Evolutionary conservation across 2,797 vertebrate species (phyloP).

Genomic region (Neoniphon sammara): DNA sequence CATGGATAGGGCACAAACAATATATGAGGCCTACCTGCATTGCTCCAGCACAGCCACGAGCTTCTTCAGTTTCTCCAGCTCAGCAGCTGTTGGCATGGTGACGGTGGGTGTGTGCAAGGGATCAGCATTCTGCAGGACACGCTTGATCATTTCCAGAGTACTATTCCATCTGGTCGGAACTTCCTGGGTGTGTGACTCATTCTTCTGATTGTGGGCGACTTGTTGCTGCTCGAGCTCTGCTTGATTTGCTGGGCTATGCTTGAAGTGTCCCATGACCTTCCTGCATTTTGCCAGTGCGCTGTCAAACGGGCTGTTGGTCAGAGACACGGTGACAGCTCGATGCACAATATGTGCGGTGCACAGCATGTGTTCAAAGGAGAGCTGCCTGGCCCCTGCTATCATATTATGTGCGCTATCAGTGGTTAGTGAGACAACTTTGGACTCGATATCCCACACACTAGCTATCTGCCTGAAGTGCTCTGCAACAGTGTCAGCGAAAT

Average conservation of each 20-base stretch:
- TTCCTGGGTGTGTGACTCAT: constrained; percentile 3
- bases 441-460: constrained; percentile 13
- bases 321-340: neutral
- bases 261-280: no score
- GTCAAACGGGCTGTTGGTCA: no score
- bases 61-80: constrained; percentile 6
- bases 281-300: no score
- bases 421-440: constrained; percentile 28
- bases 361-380: no score
- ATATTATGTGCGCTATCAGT: constrained; percentile 9
- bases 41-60: constrained; percentile 24
- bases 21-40: constrained; percentile 28
- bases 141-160: constrained; percentile 7
- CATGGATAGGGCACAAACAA: no score
- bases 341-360: no score
- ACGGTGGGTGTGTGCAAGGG: constrained; percentile 4
- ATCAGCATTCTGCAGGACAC: constrained; percentile 6
- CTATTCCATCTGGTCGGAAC: neutral
- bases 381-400: constrained; percentile 11
- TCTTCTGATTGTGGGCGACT: neutral
- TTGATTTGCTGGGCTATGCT: no score
- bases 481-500: neutral
- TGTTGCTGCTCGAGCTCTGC: no score
- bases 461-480: constrained; percentile 22
- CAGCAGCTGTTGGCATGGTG: constrained; percentile 20